phyloP scores from a whole-genome alignment of 2,888 invertebrate species.

The Polymixis lichenea region DNA sequence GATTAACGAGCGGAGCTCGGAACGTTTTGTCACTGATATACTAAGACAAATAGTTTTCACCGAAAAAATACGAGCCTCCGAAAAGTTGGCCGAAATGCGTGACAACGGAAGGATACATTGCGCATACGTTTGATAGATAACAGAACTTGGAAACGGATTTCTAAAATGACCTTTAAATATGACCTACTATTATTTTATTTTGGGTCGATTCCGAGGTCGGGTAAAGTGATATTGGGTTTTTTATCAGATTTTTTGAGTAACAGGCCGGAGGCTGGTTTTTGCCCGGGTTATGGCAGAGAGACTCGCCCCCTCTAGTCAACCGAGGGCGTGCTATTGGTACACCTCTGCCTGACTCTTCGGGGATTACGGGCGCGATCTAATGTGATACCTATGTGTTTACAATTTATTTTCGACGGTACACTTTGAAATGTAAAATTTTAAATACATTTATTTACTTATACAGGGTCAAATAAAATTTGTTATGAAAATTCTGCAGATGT shows the following conservation, averaged over 20 bases:
- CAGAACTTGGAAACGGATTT: conserved; percentile 11
- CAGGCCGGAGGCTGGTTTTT: not conserved
- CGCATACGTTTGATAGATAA: conserved; percentile 28
- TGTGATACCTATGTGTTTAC: not conserved
- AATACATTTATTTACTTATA: not conserved
- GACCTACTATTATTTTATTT: not conserved
- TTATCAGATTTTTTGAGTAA: not conserved
- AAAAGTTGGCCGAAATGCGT: conserved; percentile 43
- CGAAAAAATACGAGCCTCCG: conserved; percentile 57
- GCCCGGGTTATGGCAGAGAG: no score
- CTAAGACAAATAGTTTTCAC: conserved; percentile 78
- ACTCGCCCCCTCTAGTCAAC: no score
- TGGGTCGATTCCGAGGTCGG: not conserved
- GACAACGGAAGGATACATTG: conserved; percentile 33
- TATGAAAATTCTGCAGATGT: no score
- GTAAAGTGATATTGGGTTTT: no score
- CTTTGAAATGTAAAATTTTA: no score
- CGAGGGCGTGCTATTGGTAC: no score
- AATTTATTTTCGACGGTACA: not conserved
- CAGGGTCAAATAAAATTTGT: no score
- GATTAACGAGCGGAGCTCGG: conserved; percentile 74
- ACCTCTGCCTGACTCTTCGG: not conserved
- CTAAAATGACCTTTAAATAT: conserved; percentile 10
- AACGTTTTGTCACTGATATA: conserved; percentile 72
- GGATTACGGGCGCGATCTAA: not conserved